Conservation (phyloP, 2,113 vertebrate species). For the Neodontobutis hainanensis region DNA sequence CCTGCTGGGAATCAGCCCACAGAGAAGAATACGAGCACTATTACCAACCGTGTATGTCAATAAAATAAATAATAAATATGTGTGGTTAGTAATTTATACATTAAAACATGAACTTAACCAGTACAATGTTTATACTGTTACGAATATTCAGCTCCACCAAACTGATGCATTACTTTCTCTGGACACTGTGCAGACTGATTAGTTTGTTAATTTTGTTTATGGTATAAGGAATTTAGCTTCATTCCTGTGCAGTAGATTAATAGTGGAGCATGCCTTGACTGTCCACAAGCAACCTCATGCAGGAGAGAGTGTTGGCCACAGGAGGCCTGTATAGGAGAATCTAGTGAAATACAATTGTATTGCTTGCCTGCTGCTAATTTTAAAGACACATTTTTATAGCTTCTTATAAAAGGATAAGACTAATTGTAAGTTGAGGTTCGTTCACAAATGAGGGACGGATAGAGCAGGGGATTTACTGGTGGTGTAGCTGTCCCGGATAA, state of each 20-base stretch:
- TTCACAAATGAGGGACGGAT: too few species aligned
- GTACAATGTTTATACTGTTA: not conserved
- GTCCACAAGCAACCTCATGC: not conserved
- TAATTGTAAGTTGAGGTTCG: too few species aligned
- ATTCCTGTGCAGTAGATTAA: not conserved
- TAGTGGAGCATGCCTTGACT: too few species aligned
- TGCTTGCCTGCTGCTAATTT: not conserved
- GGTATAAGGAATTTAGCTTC: not conserved
- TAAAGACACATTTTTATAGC: too few species aligned
- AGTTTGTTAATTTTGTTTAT: slow-evolving; percentile 13
- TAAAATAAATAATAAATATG: slow-evolving; percentile 14
- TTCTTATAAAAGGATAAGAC: too few species aligned
- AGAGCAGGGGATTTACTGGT: too few species aligned
- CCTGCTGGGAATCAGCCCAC: slow-evolving; percentile 44
- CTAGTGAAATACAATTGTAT: not conserved
- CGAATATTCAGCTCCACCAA: slow-evolving; percentile 7
- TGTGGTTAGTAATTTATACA: slow-evolving; percentile 7
- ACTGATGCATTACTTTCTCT: slow-evolving; percentile 8
- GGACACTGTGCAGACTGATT: not conserved
- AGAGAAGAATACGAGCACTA: slow-evolving; percentile 24
- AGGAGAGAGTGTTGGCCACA: slow-evolving; percentile 1
- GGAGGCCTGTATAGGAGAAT: not conserved
- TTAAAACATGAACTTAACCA: not conserved
- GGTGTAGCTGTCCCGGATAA: too few species aligned
- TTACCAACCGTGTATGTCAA: slow-evolving; percentile 20